These are phyloP conservation scores for Hypselothyrea guttata DNA, from an alignment of 2,888 invertebrate species.

Conservation along the genomic window DNA sequence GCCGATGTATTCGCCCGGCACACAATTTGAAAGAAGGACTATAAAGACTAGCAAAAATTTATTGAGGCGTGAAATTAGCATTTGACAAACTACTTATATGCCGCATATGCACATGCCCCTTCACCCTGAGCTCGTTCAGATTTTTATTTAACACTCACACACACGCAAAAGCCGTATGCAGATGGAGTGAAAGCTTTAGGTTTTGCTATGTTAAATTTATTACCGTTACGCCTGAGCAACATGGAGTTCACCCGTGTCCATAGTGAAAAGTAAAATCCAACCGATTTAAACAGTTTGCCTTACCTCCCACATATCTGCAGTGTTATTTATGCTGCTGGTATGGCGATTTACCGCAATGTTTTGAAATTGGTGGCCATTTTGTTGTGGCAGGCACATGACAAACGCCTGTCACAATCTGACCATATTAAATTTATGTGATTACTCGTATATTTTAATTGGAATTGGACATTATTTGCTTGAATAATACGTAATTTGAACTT, in stretches of 20 bases:
- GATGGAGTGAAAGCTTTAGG: conserved; percentile 38
- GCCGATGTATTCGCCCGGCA: conserved; percentile 22
- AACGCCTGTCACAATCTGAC: conserved; percentile 57
- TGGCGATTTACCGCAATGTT: conserved; percentile 64
- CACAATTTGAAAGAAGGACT: conserved; percentile 21
- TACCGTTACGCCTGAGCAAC: conserved; percentile 60
- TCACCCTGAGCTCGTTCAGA: conserved; percentile 3
- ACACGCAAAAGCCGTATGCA: conserved; percentile 29
- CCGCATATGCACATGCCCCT: conserved; percentile 10
- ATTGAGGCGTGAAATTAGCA: conserved; percentile 72
- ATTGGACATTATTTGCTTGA: background rate
- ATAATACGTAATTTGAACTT: conserved; percentile 6
- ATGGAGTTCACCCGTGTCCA: conserved; percentile 19
- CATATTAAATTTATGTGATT: conserved; percentile 32
- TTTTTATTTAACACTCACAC: conserved; percentile 37
- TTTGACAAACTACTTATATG: conserved; percentile 63
- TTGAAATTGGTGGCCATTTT: conserved; percentile 71
- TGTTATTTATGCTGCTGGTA: conserved; percentile 52
- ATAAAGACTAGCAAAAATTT: conserved; percentile 26
- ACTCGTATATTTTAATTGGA: conserved; percentile 16
- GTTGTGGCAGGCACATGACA: conserved; percentile 67
- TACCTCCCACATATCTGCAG: background rate
- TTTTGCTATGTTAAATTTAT: conserved; percentile 62
- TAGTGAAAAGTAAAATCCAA: conserved; percentile 18
- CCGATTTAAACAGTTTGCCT: background rate